These are phyloP conservation scores for Ormyrus rosae DNA, from an alignment of 2,888 invertebrate species.

Conservation along the genomic window DNA sequence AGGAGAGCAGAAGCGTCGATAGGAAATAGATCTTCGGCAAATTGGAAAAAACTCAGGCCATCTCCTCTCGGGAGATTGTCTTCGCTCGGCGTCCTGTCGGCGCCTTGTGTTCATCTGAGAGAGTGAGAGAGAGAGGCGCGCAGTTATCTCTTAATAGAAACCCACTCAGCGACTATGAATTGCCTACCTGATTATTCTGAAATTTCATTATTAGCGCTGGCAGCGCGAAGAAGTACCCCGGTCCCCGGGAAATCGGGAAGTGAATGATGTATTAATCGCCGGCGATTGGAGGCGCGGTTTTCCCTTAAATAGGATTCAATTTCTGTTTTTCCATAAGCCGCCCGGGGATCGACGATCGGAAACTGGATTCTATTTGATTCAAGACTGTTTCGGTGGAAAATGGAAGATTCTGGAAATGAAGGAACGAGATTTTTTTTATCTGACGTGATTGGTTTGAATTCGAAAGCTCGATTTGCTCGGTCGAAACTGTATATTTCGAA, in stretches of 20 bases:
- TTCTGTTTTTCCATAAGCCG: conserved; percentile 18
- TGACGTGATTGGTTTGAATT: too few species aligned
- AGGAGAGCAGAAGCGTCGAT: conserved; percentile 62
- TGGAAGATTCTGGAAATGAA: neutral
- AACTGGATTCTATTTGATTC: conserved; percentile 36
- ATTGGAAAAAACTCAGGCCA: conserved; percentile 66
- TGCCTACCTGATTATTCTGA: conserved; percentile 72
- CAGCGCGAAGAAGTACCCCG: conserved; percentile 29
- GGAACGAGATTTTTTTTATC: neutral
- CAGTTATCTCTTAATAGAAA: conserved; percentile 55
- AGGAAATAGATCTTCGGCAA: conserved; percentile 74
- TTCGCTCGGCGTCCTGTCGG: conserved; percentile 61
- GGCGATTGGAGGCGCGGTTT: conserved; percentile 49
- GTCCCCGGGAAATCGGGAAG: conserved; percentile 36
- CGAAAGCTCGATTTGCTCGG: too few species aligned
- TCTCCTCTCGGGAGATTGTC: conserved; percentile 76
- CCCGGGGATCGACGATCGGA: conserved; percentile 4
- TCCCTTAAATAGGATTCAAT: conserved; percentile 45
- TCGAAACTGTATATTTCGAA: too few species aligned
- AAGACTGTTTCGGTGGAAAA: conserved; percentile 12
- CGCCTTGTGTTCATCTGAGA: conserved; percentile 42
- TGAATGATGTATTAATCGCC: conserved; percentile 50
- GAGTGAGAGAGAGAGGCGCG: conserved; percentile 27
- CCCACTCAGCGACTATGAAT: conserved; percentile 72
- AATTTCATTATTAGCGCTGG: conserved; percentile 73